Evolutionary conservation across 2,888 invertebrate species (phyloP).

Genomic region (Punctoribates punctum): DNA sequence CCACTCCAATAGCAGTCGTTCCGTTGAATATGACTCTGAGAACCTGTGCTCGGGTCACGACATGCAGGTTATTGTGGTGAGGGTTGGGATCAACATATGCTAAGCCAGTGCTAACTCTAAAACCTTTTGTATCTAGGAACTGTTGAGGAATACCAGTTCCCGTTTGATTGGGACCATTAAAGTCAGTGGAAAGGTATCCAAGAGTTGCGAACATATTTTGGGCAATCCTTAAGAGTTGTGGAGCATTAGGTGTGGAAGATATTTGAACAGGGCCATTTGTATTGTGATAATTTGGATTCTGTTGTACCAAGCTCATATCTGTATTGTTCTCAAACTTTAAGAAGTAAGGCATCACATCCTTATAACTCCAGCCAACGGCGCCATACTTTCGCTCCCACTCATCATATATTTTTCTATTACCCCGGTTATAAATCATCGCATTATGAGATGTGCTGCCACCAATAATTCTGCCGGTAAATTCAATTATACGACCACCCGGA

Average conservation of each 20-base stretch:
- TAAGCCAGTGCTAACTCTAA: background rate
- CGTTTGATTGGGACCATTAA: slow-evolving; percentile 20
- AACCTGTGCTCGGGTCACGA: slow-evolving; percentile 21
- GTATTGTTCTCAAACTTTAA: slow-evolving; percentile 9
- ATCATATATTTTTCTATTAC: background rate
- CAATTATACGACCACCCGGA: background rate
- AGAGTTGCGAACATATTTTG: too few relatives aligned
- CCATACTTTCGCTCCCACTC: slow-evolving; percentile 1
- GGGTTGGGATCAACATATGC: slow-evolving; percentile 30
- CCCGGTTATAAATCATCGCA: background rate
- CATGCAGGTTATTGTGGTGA: slow-evolving; percentile 10
- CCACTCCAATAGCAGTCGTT: slow-evolving; percentile 2
- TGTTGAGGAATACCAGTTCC: background rate
- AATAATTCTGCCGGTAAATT: background rate
- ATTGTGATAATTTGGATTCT: background rate
- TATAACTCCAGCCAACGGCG: slow-evolving; percentile 9
- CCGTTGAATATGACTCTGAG: slow-evolving; percentile 28
- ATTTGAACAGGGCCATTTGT: background rate
- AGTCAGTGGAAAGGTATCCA: background rate
- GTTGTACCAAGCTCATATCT: background rate
- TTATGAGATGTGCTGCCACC: background rate
- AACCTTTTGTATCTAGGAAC: background rate
- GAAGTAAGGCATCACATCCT: slow-evolving; percentile 17
- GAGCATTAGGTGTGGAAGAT: too few relatives aligned
- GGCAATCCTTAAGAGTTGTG: too few relatives aligned